phyloP scores from a whole-genome alignment of 2,113 vertebrate species.

The Arothron firmamentum region DNA sequence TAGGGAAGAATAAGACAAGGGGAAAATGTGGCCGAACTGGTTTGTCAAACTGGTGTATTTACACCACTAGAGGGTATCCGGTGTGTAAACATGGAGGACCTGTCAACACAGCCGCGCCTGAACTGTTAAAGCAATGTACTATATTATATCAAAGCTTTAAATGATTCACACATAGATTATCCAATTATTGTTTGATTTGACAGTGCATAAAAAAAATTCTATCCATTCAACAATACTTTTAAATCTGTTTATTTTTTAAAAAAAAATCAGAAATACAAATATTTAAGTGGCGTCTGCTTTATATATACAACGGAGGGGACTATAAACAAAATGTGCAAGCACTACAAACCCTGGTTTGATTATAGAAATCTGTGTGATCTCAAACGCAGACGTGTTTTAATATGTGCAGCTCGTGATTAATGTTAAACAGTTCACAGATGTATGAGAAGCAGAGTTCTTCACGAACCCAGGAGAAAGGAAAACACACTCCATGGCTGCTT shows the following conservation, averaged over 20 bases:
- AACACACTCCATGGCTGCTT: not conserved
- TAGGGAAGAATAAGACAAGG: not conserved
- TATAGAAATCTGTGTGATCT: slow-evolving; percentile 5
- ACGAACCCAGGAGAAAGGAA: not conserved
- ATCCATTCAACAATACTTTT: no score
- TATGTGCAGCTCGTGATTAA: slow-evolving; percentile 23
- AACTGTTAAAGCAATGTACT: no score
- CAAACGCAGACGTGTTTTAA: no score
- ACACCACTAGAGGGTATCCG: slow-evolving; percentile 35
- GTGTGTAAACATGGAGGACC: slow-evolving; percentile 1
- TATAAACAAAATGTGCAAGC: slow-evolving; percentile 22
- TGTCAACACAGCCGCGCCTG: no score
- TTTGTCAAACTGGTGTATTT: slow-evolving; percentile 19
- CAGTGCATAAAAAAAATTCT: no score
- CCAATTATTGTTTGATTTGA: no score
- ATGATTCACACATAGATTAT: no score
- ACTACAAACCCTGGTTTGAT: slow-evolving; percentile 9
- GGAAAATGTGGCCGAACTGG: slow-evolving; percentile 19
- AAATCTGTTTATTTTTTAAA: no score
- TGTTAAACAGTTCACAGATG: not conserved
- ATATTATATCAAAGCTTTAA: no score
- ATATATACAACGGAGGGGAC: slow-evolving; percentile 22
- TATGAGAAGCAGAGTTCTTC: not conserved
- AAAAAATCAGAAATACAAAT: not conserved
- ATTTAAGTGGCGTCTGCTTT: slow-evolving; percentile 25